A percentile compares a stretch with the other conserved stretches of the same genome.
These are phyloP conservation scores for Scaptomyza pallida DNA, from an alignment of 1,140 invertebrate species.

Conservation along the genomic window DNA sequence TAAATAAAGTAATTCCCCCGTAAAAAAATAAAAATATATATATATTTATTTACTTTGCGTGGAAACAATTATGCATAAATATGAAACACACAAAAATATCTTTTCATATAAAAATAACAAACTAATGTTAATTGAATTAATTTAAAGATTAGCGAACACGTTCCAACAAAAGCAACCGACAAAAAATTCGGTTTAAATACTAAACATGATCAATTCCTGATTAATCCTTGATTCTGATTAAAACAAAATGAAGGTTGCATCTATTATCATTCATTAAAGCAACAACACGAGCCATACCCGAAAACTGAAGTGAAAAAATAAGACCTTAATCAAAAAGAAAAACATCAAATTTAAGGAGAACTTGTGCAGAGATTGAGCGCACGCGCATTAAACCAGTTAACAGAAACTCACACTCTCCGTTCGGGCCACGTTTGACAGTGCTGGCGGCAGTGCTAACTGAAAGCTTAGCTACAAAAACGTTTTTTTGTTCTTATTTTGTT, in stretches of 20 bases:
- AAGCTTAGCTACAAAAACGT: slow-evolving; percentile 62
- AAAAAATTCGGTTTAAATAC: not conserved
- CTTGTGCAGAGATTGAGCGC: slow-evolving; percentile 20
- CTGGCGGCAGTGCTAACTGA: slow-evolving; percentile 66
- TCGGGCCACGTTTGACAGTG: slow-evolving; percentile 25
- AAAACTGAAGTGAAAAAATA: not conserved
- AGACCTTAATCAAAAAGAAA: slow-evolving; percentile 18
- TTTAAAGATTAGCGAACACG: slow-evolving; percentile 1
- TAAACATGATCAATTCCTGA: not conserved
- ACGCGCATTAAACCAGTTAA: slow-evolving; percentile 44
- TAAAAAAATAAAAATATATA: slow-evolving; percentile 14
- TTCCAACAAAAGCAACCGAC: not conserved
- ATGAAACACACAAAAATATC: slow-evolving; percentile 7
- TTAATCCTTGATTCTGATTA: slow-evolving; percentile 52
- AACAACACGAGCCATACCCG: not conserved
- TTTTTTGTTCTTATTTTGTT: slow-evolving; percentile 24
- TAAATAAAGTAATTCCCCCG: slow-evolving; percentile 1
- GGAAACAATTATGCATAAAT: slow-evolving; percentile 24
- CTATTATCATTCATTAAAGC: slow-evolving; percentile 58
- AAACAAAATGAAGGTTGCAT: slow-evolving; percentile 50
- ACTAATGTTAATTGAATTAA: slow-evolving; percentile 41
- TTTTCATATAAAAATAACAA: slow-evolving; percentile 24
- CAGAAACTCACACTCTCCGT: slow-evolving; percentile 27
- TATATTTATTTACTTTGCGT: slow-evolving; percentile 13
- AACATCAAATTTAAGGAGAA: slow-evolving; percentile 31